These are phyloP conservation scores for Propsilocerus akamusi DNA, from an alignment of 1,140 invertebrate species.

Conservation along the genomic window DNA sequence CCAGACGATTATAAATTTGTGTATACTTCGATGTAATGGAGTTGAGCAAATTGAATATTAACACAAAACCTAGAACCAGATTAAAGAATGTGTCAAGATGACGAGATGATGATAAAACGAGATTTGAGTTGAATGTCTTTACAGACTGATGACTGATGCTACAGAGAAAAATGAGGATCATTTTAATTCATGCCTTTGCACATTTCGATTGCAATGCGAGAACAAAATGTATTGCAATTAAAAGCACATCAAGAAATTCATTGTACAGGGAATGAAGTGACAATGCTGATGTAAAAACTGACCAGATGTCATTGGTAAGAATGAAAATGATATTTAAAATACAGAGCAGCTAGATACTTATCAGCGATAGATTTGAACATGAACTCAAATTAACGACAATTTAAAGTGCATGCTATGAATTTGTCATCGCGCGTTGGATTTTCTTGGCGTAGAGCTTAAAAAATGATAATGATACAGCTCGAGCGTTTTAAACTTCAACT, in stretches of 20 bases:
- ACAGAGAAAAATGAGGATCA: not conserved
- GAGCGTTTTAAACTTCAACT: no score
- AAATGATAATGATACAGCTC: no score
- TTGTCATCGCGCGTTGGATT: no score
- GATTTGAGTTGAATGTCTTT: not conserved
- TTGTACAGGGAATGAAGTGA: not conserved
- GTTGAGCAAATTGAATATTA: no score
- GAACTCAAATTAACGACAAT: no score
- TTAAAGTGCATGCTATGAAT: no score
- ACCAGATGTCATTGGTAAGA: not conserved
- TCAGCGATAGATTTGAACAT: no score
- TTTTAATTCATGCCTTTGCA: not conserved
- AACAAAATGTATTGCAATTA: not conserved
- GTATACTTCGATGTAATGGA: no score
- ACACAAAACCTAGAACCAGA: no score
- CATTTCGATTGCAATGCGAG: not conserved
- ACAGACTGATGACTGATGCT: not conserved
- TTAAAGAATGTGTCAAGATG: conserved; percentile 1
- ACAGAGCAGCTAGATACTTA: not conserved
- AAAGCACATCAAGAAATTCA: not conserved
- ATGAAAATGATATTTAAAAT: not conserved
- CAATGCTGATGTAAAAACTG: not conserved
- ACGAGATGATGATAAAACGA: conserved; percentile 2
- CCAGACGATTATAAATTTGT: no score
- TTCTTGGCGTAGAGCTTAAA: no score